phyloP scores from a whole-genome alignment of 30 jellyfish, hydroid and myxozoan genomes.

The Pelagia noctiluca region DNA sequence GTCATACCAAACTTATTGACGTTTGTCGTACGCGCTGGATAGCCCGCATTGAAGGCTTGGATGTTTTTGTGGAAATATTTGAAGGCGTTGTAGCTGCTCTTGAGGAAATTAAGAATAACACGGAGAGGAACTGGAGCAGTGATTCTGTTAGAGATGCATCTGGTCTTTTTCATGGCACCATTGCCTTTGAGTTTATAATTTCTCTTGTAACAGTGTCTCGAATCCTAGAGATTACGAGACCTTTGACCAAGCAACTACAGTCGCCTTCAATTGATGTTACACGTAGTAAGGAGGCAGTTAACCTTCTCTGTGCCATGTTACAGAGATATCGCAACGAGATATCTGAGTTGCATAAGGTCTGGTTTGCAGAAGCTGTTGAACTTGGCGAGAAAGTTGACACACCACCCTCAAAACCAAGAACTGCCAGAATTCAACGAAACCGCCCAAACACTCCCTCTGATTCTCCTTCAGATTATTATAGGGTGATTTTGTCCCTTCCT shows the following conservation, averaged over 20 bases:
- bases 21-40: conserved; percentile 56
- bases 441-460: conserved; percentile 28
- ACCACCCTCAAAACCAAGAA: conserved; percentile 51
- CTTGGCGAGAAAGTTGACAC: conserved; percentile 40
- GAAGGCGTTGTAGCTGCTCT: conserved; percentile 26
- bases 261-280: conserved; percentile 30
- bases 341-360: background rate
- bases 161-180: background rate
- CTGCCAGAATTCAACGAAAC: conserved; percentile 19
- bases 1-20: conserved; percentile 14
- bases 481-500: conserved; percentile 19
- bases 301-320: conserved; percentile 21
- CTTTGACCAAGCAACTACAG: conserved; percentile 68
- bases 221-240: conserved; percentile 23
- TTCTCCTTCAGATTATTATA: conserved; percentile 21
- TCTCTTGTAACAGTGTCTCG: conserved; percentile 49
- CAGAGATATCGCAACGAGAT: conserved; percentile 11
- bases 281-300: background rate
- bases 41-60: conserved; percentile 24
- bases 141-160: conserved; percentile 29
- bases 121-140: background rate
- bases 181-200: conserved; percentile 32
- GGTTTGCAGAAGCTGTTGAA: conserved; percentile 29
- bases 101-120: background rate
- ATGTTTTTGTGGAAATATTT: background rate